phyloP scores from a whole-genome alignment of 2,888 invertebrate species.

The Clostera curtula region DNA sequence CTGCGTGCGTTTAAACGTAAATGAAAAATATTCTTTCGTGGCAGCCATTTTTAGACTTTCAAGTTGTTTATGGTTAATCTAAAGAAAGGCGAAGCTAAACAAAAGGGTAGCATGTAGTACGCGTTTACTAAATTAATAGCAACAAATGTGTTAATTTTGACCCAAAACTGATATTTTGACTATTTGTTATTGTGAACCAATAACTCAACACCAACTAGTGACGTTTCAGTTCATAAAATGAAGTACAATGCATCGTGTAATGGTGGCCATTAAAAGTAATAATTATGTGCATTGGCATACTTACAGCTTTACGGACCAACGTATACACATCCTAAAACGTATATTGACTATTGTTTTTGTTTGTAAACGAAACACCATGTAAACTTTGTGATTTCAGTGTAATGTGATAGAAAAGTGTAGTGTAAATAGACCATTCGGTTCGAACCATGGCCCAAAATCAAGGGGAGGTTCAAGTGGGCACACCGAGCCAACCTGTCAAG shows the following conservation, averaged over 20 bases:
- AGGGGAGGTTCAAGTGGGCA: conserved; percentile 70
- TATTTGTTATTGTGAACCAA: conserved; percentile 36
- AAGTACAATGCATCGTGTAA: conserved; percentile 71
- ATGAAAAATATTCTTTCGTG: conserved; percentile 47
- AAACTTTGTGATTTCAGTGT: conserved; percentile 39
- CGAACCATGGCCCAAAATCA: conserved; percentile 71
- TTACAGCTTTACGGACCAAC: conserved; percentile 57
- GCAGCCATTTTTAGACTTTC: conserved; percentile 67
- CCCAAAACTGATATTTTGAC: conserved; percentile 34
- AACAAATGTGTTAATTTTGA: conserved; percentile 42
- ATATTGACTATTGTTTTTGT: conserved; percentile 25
- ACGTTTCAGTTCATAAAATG: conserved; percentile 45
- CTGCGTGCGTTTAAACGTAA: conserved; percentile 30
- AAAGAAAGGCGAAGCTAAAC: conserved; percentile 76
- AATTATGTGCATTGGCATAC: conserved; percentile 75
- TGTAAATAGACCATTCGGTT: conserved; percentile 52
- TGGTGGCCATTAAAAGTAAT: conserved; percentile 74
- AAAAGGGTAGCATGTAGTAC: conserved; percentile 72
- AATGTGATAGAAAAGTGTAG: conserved; percentile 51
- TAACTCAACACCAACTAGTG: conserved; percentile 33
- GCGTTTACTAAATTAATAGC: conserved; percentile 57
- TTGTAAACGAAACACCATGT: conserved; percentile 47
- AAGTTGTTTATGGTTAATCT: conserved; percentile 60
- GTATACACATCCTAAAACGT: conserved; percentile 44
- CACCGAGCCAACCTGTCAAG: conserved; percentile 68